Percentiles rank a stretch among this genome's conserved stretches.
Evolutionary conservation across 2,888 invertebrate species (phyloP).

Genomic region (Punctoribates punctum): DNA sequence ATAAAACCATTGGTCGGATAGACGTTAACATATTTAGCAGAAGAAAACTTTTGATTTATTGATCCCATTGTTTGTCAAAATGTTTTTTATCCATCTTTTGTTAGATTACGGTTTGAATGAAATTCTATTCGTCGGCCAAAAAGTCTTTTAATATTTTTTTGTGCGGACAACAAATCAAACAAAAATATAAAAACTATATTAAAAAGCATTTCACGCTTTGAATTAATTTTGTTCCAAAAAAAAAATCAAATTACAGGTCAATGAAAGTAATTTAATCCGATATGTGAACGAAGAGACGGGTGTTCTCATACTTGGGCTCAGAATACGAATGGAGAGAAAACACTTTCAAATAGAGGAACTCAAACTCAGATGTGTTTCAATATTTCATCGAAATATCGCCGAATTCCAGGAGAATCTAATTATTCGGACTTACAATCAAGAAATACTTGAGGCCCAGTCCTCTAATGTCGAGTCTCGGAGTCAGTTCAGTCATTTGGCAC

Average conservation of each 20-base stretch:
- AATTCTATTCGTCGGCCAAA: not conserved
- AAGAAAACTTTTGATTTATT: constrained; percentile 23
- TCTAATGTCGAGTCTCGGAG: constrained; percentile 23
- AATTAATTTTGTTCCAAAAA: not conserved
- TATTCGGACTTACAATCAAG: constrained; percentile 41
- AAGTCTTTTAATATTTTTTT: not conserved
- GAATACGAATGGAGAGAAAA: constrained; percentile 42
- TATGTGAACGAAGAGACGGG: constrained; percentile 26
- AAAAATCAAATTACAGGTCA: constrained; percentile 22
- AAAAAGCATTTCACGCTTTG: not conserved
- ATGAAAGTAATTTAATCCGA: constrained; percentile 43
- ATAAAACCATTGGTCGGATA: not conserved
- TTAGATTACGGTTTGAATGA: not conserved
- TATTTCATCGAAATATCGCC: constrained; percentile 32
- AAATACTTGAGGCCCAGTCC: constrained; percentile 27
- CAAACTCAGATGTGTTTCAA: constrained; percentile 40
- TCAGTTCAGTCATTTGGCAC: constrained; percentile 20
- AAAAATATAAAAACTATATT: not conserved
- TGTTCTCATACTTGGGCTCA: constrained; percentile 37
- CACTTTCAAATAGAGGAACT: constrained; percentile 45
- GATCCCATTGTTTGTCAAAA: constrained; percentile 14
- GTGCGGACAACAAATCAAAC: not conserved
- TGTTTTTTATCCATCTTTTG: not conserved
- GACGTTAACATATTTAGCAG: not conserved
- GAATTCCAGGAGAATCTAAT: constrained; percentile 41